A percentile compares a stretch with the other conserved stretches of the same genome.
Conservation (phyloP, 1,140 invertebrate genomes). For the Galendromus occidentalis region DNA sequence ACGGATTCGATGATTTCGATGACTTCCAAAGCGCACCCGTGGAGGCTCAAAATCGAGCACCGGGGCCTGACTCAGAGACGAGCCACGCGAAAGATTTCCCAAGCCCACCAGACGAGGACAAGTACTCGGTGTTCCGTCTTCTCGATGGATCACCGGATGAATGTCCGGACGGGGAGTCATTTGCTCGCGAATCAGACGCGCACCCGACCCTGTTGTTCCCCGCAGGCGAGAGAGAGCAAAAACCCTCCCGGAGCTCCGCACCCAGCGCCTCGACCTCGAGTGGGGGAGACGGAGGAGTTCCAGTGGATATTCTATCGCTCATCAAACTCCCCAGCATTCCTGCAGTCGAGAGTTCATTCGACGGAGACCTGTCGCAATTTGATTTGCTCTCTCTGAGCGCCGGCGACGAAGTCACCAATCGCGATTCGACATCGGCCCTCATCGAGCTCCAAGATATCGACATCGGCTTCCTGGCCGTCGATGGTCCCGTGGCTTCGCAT, state of each 20-base stretch:
- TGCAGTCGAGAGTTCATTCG: not conserved
- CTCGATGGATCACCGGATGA: not conserved
- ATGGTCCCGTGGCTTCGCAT: not conserved
- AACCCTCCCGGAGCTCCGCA: too few relatives aligned
- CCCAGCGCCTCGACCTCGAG: too few relatives aligned
- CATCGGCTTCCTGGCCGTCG: not conserved
- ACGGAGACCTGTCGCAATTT: not conserved
- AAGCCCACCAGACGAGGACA: not conserved
- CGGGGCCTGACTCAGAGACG: not conserved
- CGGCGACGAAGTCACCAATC: not conserved
- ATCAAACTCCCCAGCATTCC: not conserved
- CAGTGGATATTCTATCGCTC: not conserved
- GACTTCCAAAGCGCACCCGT: not conserved
- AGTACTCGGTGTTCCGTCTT: not conserved
- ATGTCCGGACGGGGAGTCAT: too few relatives aligned
- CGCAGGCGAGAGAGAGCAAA: too few relatives aligned
- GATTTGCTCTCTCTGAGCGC: not conserved
- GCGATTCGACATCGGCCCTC: not conserved
- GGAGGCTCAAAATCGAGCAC: not conserved
- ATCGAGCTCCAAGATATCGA: not conserved
- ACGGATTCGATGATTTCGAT: not conserved
- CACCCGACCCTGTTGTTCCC: too few relatives aligned
- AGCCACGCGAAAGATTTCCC: not conserved
- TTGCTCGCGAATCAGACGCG: too few relatives aligned
- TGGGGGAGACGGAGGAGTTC: not conserved